Conservation (phyloP, 2,888 invertebrate species). For the Rhamphomyia laevipes region DNA sequence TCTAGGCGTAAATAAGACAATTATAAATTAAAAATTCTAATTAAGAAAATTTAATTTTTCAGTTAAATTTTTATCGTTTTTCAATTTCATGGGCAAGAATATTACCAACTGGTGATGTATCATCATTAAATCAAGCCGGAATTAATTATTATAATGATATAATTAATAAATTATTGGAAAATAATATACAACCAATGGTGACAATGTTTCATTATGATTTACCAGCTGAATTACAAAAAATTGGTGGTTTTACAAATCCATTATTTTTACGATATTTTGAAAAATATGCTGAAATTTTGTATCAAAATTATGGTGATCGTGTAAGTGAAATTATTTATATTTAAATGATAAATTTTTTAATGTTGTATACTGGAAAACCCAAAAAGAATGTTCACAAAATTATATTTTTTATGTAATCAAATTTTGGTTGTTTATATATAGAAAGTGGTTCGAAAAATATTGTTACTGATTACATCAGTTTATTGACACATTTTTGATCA, state of each 20-base stretch:
- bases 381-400: no score
- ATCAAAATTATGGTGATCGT: conserved; percentile 39
- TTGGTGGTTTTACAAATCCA: conserved; percentile 43
- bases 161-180: conserved; percentile 47
- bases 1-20: conserved; percentile 19
- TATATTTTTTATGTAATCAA: no score
- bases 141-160: conserved; percentile 52
- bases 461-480: no score
- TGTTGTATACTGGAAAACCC: no score
- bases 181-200: conserved; percentile 49
- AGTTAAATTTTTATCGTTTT: conserved; percentile 42
- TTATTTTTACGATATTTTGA: conserved; percentile 39
- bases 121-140: conserved; percentile 47
- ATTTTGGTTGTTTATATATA: no score
- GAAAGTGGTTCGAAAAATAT: no score
- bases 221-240: conserved; percentile 41
- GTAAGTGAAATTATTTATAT: conserved; percentile 19
- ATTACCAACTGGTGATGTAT: conserved; percentile 44
- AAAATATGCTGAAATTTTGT: conserved; percentile 40
- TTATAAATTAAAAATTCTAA: not conserved
- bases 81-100: conserved; percentile 54
- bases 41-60: not conserved
- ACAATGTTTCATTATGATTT: conserved; percentile 46
- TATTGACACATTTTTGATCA: no score
- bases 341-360: no score